Evolutionary conservation across 1,140 invertebrate genomes (phyloP), one percentile per base, ranked within the genome.

Genomic region (Zaprionus kolodkinae): DNA sequence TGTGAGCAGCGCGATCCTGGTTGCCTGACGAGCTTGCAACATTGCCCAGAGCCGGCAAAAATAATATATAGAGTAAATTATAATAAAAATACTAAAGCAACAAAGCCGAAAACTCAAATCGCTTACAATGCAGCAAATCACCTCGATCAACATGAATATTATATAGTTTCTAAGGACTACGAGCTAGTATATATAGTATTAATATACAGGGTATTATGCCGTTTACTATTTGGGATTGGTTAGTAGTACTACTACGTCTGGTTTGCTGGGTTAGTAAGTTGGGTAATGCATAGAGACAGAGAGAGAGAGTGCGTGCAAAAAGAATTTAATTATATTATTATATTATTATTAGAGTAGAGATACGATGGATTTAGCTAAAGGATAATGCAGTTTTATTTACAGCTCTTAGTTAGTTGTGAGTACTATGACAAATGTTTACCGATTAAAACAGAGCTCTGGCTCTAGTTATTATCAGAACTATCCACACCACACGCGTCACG

Each of bases 101-200:
- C 17, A 45, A 61, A 68, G 45, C 36, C 63, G 55, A 59, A 61
- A 72, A 35, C 21, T 43, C 55, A 54, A 52, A 59, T 72, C 36
- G 45, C 43, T 59, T 52, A 52, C 2, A 66, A 60, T 45, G 40
- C 17, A 21, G 25, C 13, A 36, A 40, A 66, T n/a, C 25, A 33
- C 54, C 35, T 65, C 62, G 38, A 52, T 25, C 40, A 66, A 64
- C 62, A 72, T 72, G 21, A 50, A 66, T 61, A 43, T 15, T 38
- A 6, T 10, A 27, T 33, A 52, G 3, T 25, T 7, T 35, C 30
- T 68, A 36, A 54, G 9, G 7, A 56, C 35, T 63, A 50, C 61
- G 21, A 63, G 45, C 27, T 30, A 30, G 27, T 48, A 21, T 50
- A 21, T 50, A 52, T 45, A 45, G 40, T 43, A 35, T 43, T 43